Conservation (phyloP, 1,140 invertebrate genomes). For the Pteromalus puparum region DNA sequence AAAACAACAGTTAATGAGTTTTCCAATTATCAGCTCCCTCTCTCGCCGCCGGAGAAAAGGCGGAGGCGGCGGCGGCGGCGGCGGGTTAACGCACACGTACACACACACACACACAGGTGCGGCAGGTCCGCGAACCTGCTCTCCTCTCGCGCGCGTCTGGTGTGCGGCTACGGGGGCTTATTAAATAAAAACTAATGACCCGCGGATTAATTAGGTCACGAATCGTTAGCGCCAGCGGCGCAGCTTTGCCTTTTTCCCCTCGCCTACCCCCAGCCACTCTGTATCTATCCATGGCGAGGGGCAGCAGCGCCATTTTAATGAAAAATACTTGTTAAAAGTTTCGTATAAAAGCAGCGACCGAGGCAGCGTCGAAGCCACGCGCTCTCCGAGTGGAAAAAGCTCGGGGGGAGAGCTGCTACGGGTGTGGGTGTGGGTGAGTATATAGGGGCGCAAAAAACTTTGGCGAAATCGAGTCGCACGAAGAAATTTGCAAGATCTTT, state of each 20-base stretch:
- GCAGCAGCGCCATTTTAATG: slow-evolving; percentile 22
- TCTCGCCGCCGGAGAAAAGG: slow-evolving; percentile 37
- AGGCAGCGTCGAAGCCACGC: neutral
- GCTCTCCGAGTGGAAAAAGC: neutral
- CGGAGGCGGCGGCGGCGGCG: neutral
- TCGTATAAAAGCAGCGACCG: neutral
- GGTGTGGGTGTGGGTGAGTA: too few relatives aligned
- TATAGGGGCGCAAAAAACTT: slow-evolving; percentile 30
- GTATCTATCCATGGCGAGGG: too few relatives aligned
- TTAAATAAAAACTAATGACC: slow-evolving; percentile 50
- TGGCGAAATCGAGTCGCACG: slow-evolving; percentile 30
- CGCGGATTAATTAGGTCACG: slow-evolving; percentile 42
- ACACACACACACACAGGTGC: neutral
- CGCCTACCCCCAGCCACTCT: neutral
- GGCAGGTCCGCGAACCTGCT: neutral
- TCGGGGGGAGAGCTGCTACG: neutral
- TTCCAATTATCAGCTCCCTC: slow-evolving; percentile 43
- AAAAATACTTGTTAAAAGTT: slow-evolving; percentile 47
- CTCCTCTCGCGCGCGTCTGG: neutral
- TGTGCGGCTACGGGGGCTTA: slow-evolving; percentile 11
- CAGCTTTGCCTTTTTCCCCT: neutral
- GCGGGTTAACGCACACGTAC: neutral
- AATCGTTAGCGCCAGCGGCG: slow-evolving; percentile 27
- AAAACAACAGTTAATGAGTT: slow-evolving; percentile 48
- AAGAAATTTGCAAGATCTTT: slow-evolving; percentile 39